A percentile compares a stretch with the other conserved stretches of the same genome.
These are phyloP conservation scores for Perca fluviatilis DNA, from an alignment of 2,113 vertebrate species.

Conservation along the genomic window DNA sequence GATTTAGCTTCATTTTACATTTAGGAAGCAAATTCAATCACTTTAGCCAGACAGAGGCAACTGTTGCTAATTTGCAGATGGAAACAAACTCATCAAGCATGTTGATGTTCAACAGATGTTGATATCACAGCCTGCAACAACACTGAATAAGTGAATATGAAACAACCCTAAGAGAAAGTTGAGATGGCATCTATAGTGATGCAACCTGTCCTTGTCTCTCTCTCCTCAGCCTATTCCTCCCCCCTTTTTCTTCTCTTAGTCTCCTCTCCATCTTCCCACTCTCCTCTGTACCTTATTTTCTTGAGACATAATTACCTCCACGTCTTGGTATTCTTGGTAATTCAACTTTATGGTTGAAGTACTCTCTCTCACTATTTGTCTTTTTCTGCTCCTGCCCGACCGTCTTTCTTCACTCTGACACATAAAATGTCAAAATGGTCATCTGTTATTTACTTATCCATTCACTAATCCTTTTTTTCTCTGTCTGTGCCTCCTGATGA, in stretches of 20 bases:
- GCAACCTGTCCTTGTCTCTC: background rate
- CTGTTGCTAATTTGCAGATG: conserved; percentile 16
- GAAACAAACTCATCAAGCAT: conserved; percentile 22
- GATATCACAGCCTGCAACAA: background rate
- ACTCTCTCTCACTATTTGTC: background rate
- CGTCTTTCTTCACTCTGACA: background rate
- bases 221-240: background rate
- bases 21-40: background rate
- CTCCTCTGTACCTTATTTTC: conserved; percentile 17
- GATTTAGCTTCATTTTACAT: background rate
- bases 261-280: background rate
- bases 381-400: background rate
- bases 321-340: background rate
- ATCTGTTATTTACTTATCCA: background rate
- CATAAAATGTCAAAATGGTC: background rate
- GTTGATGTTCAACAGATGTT: conserved; percentile 37
- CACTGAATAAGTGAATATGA: background rate
- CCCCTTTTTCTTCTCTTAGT: background rate
- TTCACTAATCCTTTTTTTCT: background rate
- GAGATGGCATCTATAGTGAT: background rate
- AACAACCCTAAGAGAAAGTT: background rate
- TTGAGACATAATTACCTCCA: conserved; percentile 3
- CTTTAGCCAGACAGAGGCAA: conserved; percentile 11
- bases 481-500: background rate
- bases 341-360: background rate